Evolutionary conservation across 1,140 invertebrate genomes (phyloP).

Genomic region (Papilio helenus): DNA sequence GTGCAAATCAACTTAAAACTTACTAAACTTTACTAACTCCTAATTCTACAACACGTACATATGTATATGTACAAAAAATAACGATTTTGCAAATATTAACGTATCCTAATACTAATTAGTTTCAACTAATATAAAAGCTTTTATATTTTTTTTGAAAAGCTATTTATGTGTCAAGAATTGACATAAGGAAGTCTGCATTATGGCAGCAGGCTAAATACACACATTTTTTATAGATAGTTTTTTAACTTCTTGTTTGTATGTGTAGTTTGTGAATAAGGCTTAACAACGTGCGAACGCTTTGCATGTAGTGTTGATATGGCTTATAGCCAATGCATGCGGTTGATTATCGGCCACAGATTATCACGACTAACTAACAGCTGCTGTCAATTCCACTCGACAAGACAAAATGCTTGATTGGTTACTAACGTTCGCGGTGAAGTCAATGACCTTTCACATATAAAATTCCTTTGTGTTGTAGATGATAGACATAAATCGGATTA

Average conservation of each 20-base stretch:
- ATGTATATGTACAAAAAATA: too few relatives aligned
- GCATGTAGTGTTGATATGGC: neutral
- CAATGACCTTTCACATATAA: slow-evolving; percentile 19
- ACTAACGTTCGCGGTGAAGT: slow-evolving; percentile 6
- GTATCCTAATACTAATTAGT: too few relatives aligned
- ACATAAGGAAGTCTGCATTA: neutral
- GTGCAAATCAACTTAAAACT: too few relatives aligned
- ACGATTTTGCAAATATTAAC: too few relatives aligned
- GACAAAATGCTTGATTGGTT: slow-evolving; percentile 15
- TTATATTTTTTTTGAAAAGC: neutral
- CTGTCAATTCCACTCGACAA: slow-evolving; percentile 26
- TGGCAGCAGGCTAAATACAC: neutral
- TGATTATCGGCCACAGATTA: slow-evolving; percentile 21
- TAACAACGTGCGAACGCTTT: neutral
- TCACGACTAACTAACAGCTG: slow-evolving; percentile 13
- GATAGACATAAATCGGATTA: neutral
- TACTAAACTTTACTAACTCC: too few relatives aligned
- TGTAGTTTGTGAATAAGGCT: neutral
- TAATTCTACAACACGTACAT: too few relatives aligned
- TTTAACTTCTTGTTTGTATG: neutral
- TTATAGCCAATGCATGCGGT: slow-evolving; percentile 13
- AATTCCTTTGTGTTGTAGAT: slow-evolving; percentile 4
- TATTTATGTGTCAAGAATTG: neutral
- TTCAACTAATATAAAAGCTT: neutral
- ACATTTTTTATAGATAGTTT: neutral